Evolutionary conservation across 2,888 invertebrate species (phyloP), one percentile per base, ranked within the genome.

Genomic region (Thereva unica): DNA sequence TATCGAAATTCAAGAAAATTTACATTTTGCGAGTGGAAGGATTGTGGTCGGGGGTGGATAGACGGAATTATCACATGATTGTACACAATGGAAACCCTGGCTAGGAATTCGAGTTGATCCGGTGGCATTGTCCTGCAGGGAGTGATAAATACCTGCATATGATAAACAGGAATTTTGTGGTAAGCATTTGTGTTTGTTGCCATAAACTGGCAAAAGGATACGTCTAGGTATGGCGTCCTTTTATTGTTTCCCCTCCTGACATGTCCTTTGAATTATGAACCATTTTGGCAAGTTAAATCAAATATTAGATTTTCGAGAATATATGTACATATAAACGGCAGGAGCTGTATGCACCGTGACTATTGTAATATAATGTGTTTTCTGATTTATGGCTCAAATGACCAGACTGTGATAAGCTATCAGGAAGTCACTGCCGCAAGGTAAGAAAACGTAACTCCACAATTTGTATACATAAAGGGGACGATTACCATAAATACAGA

Each of bases 1-100:
- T 68, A 68, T 68, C 67, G 57, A 68, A 68, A 68, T 68, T 68
- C 68, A 67, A 66, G 67, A 64, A 67, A 68, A 68, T 68, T 68
- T 68, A 52, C 67, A 68, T 68, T 68, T 68, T 67, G 56, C 52
- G 42, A 9, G 42, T 42, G 9, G 8, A 42, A 42, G 9, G 9
- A 8, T 42, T 7, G 7, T 42, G 9, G 7, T 9, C 3, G 1
- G 42, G 7, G 42, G 42, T 35, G 63, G 52, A 56, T 66, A 68
- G 66, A 64, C 66, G 66, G 56, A 66, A 57, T 68, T 64, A 63
- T 66, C 44, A 56, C 66, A 63, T 57, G 66, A 68, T 68, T 64
- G 56, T 63, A 66, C 52, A 63, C 64, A 64, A 68, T 68, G 57
- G 56, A 68, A 68, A 68, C 47, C 66, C 56, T 49, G 59, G 59